phyloP scores from a whole-genome alignment of 1,140 invertebrate species.

The Zaprionus capensis region DNA sequence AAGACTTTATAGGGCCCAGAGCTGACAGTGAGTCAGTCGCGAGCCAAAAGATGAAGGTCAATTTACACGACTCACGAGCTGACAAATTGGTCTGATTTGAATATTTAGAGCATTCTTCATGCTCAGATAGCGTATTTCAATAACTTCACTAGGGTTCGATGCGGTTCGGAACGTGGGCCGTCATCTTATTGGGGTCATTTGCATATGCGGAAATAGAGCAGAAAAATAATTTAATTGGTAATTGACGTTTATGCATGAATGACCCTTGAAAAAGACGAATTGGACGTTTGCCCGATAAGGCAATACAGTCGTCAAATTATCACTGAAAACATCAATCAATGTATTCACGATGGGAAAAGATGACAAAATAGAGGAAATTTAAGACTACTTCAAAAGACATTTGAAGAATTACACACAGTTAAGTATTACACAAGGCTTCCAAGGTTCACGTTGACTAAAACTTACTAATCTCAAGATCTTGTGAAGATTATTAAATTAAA shows the following conservation, averaged over 20 bases:
- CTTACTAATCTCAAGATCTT: background rate
- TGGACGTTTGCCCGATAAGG: constrained; percentile 15
- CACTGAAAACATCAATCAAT: background rate
- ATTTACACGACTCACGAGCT: constrained; percentile 44
- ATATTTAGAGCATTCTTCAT: constrained; percentile 57
- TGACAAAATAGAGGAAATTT: background rate
- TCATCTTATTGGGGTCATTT: constrained; percentile 18
- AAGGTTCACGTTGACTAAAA: too few relatives aligned
- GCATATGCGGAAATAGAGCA: constrained; percentile 40
- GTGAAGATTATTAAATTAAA: background rate
- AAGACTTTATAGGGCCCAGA: constrained; percentile 35
- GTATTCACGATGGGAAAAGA: background rate
- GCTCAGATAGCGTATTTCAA: background rate
- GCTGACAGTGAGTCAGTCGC: constrained; percentile 51
- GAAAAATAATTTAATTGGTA: constrained; percentile 38
- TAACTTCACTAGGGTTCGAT: background rate
- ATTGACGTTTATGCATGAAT: constrained; percentile 40
- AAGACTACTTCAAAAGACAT: too few relatives aligned
- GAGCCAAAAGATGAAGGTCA: constrained; percentile 53
- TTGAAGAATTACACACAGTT: too few relatives aligned
- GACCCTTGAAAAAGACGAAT: constrained; percentile 26
- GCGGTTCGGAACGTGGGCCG: constrained; percentile 11
- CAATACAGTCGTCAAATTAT: background rate
- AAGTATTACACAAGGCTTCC: too few relatives aligned
- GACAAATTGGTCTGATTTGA: constrained; percentile 72